Evolutionary conservation across 2,113 vertebrate genomes (phyloP).

Genomic region (Neomonachus schauinslandi): DNA sequence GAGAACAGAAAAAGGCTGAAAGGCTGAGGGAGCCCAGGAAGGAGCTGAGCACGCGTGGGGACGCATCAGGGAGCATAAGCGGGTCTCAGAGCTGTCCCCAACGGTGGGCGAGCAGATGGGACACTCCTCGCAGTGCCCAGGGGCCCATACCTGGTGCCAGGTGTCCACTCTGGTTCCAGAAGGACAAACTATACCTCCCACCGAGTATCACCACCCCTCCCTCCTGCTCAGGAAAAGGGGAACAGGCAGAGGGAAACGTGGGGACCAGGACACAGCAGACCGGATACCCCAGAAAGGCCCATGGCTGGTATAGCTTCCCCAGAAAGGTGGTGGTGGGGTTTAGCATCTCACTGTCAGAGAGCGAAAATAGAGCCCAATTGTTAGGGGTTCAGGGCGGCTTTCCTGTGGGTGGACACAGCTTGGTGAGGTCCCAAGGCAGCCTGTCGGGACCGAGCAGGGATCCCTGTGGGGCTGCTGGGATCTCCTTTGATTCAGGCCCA

Average conservation of each 20-base stretch:
- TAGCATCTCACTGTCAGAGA: background rate
- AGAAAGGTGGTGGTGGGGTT: background rate
- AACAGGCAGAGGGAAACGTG: background rate
- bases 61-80: background rate
- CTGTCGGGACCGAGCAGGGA: background rate
- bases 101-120: background rate
- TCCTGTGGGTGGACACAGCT: background rate
- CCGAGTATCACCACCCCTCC: background rate
- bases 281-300: background rate
- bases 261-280: background rate
- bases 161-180: background rate
- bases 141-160: background rate
- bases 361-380: background rate
- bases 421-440: background rate
- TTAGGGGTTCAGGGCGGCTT: background rate
- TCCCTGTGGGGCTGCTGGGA: background rate
- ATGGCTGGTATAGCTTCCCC: background rate
- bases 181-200: background rate
- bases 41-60: background rate
- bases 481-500: background rate
- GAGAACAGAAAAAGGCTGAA: background rate
- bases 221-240: background rate
- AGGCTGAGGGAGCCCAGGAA: background rate
- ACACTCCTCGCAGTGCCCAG: background rate
- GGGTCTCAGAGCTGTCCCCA: background rate